Evolutionary conservation across 2,113 vertebrate genomes (phyloP).

Genomic region (Pterocles burchelli): DNA sequence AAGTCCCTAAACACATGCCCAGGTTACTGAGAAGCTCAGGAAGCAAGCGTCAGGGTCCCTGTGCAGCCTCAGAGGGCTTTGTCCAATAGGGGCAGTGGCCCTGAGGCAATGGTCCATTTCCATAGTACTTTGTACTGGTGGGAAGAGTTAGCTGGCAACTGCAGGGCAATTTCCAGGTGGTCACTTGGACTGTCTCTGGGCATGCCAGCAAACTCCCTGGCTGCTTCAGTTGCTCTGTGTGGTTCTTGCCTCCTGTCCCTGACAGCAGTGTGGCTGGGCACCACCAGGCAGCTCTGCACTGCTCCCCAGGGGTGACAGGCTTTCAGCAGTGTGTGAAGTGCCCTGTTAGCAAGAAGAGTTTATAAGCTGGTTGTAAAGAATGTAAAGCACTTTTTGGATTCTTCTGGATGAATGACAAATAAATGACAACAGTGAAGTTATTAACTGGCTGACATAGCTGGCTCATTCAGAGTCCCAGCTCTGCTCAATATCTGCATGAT

Average conservation of each 20-base stretch:
- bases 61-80: neutral
- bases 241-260: neutral
- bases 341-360: neutral
- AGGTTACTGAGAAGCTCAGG: neutral
- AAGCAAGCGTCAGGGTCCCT: neutral
- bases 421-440: slow-evolving; percentile 64
- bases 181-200: neutral
- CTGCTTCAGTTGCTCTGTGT: rapidly evolving
- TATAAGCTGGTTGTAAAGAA: slow-evolving; percentile 36
- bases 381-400: slow-evolving; percentile 64
- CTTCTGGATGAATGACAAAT: slow-evolving; percentile 72
- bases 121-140: neutral
- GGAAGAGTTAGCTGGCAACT: neutral
- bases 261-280: rapidly evolving
- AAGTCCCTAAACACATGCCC: neutral
- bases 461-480: slow-evolving; percentile 43
- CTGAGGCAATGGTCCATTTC: rapidly evolving
- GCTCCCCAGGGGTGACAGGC: rapidly evolving
- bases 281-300: neutral
- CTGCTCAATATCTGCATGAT: slow-evolving; percentile 48
- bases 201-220: neutral
- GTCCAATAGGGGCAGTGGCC: neutral
- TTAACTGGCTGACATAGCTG: slow-evolving; percentile 66
- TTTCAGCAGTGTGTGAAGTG: neutral
- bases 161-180: neutral